Evolutionary conservation across 2,888 invertebrate species (phyloP), one percentile per base, ranked within the genome.

Genomic region (Embidobia sp.): DNA sequence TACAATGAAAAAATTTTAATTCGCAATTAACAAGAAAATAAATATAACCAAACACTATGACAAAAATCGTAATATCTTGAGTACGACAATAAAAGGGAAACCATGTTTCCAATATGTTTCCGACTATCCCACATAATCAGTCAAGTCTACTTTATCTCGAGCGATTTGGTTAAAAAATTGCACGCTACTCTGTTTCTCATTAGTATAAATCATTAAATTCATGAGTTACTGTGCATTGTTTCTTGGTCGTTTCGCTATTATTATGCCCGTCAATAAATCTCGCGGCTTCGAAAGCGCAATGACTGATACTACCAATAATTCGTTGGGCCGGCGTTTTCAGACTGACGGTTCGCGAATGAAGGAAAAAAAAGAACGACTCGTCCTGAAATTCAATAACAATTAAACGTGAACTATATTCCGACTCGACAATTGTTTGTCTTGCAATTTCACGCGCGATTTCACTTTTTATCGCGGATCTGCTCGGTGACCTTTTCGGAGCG

Each of bases 171-270:
- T n/a, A n/a, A n/a, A n/a, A n/a, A n/a, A n/a, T n/a, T n/a, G n/a
- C n/a, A n/a, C n/a, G n/a, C n/a, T n/a, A n/a, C n/a, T n/a, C n/a
- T n/a, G 81, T 82, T 82, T 84, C 84, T 87, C 86, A 86, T 88
- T 85, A 87, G 82, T 79, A 81, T 88, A 88, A 88, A 87, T 88
- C 87, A 88, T 87, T 84, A 76, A 75, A 78, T 78, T 79, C 80
- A 66, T 84, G 85, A 86, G 83, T 88, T 87, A 88, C 80, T 80
- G 85, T 83, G 81, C 82, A 83, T 87, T 87, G 85, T 87, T 85
- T 82, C 67, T 77, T 48, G 72, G 63, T 57, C 35, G 73, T 79
- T 77, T 66, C 77, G 64, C 75, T 78, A 76, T 85, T 85, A 82
- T 81, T 81, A 80, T 81, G 77, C 73, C 81, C 80, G 83, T 73